Evolutionary conservation across 2,113 vertebrate genomes (phyloP), one percentile per base, ranked within the genome.

Genomic region (Charadrius vociferus): DNA sequence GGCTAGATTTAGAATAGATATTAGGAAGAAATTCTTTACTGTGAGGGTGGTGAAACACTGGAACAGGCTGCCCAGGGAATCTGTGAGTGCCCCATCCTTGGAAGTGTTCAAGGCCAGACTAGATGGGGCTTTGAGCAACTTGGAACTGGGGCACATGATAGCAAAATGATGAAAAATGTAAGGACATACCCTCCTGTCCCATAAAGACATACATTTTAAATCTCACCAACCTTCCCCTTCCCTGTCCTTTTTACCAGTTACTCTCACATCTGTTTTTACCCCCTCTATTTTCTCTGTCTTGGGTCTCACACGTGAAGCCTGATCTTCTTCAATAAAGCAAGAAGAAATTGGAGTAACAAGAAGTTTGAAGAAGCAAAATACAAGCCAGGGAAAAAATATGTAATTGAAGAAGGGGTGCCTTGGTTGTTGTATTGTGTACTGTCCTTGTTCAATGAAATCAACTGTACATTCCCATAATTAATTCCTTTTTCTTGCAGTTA

Each of bases 401-500:
- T 43, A 49, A 0, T 10, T 71, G 65, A 86, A 77, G 72, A 52
- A 68, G 41, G 39, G 75, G 11, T 68, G 62, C 19, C 62, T 27
- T 93, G 63, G 80, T 86, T 21, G 52, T 87, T 93, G 49, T 49
- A 70, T 73, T 53, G 27, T 65, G 47, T 87, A 58, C 43, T 66
- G 65, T 24, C 91, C 52, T 85, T 63, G 34, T 91, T 94, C 91
- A 87, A 53, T 50, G 49, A 94, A 89, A 95, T 90, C 82, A 91
- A 83, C 91, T 78, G 61, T 72, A 74, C 59, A 86, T 55, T 81
- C 63, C 47, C 50, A 49, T 70, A 85, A 90, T 90, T 84, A 90
- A 93, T 88, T 93, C 86, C 26, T 81, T 88, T 95, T 95, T 62
- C 84, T 90, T 86, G n/a, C 36, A 81, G 77, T 92, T 68, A 53